phyloP scores from a whole-genome alignment of 2,888 invertebrate genomes.

The Notodonta dromedarius region DNA sequence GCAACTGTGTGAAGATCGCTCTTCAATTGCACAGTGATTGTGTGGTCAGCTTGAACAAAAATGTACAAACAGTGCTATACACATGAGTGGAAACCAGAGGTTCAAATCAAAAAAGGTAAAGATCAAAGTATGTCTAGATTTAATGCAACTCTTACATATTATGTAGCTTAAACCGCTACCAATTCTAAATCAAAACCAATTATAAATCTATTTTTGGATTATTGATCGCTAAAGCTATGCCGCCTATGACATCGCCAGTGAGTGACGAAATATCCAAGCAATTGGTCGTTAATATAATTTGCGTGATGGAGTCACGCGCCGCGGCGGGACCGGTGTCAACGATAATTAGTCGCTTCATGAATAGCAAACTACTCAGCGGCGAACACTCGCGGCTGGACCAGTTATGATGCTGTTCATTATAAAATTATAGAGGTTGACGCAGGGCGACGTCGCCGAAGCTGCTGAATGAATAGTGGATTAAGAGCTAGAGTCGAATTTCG shows the following conservation, averaged over 20 bases:
- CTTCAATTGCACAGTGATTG: neutral
- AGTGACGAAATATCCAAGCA: neutral
- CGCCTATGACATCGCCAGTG: too few species aligned
- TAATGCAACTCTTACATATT: too few species aligned
- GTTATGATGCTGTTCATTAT: conserved; percentile 25
- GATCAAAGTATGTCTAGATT: too few species aligned
- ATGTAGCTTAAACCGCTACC: too few species aligned
- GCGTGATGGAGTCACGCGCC: conserved; percentile 9
- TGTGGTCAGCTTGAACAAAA: neutral
- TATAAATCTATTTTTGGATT: too few species aligned
- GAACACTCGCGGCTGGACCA: conserved; percentile 18
- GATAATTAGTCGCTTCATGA: conserved; percentile 47
- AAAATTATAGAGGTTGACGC: conserved; percentile 20
- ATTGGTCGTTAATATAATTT: conserved; percentile 6
- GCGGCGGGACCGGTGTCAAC: conserved; percentile 29
- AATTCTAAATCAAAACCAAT: too few species aligned
- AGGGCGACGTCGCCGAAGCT: neutral
- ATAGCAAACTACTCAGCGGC: conserved; percentile 39
- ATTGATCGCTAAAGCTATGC: too few species aligned
- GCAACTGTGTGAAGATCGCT: neutral
- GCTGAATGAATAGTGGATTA: neutral
- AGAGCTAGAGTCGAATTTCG: neutral
- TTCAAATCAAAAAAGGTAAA: too few species aligned
- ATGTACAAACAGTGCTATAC: neutral
- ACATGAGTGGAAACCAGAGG: too few species aligned